These are phyloP conservation scores for Pyrocoelia pectoralis DNA, from an alignment of 2,888 invertebrate genomes.

Conservation along the genomic window DNA sequence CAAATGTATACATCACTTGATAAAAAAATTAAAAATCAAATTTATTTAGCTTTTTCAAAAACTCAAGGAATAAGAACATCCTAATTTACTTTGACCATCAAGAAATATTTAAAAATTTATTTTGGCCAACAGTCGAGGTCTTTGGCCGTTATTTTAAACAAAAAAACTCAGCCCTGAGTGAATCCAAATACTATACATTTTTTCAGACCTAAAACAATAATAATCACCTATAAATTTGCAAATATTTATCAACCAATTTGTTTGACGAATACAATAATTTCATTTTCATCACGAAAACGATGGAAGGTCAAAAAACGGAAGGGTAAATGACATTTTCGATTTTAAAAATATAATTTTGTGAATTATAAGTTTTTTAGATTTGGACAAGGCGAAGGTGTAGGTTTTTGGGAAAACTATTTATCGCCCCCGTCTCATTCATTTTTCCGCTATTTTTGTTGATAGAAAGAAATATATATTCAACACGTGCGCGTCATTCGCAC, in stretches of 20 bases:
- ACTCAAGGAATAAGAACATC: neutral
- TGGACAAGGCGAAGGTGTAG: constrained; percentile 3
- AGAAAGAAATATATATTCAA: neutral
- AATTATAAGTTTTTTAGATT: neutral
- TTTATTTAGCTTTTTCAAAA: no score
- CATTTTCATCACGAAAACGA: neutral
- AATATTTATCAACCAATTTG: neutral
- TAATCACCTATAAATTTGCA: no score
- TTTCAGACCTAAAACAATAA: neutral
- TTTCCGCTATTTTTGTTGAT: neutral
- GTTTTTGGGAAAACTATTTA: neutral
- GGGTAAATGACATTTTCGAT: constrained; percentile 12
- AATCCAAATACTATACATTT: neutral
- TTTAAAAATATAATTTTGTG: neutral
- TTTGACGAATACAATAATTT: neutral
- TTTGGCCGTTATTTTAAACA: constrained; percentile 3
- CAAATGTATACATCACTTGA: neutral
- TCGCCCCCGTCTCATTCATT: neutral
- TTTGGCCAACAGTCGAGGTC: constrained; percentile 6
- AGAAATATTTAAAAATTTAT: neutral
- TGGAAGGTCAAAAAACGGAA: neutral
- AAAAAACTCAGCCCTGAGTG: neutral
- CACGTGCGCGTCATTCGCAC: neutral
- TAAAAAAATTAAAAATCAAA: neutral
- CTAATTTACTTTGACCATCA: neutral